Percentiles rank a stretch among this genome's conserved stretches.
phyloP scores from a whole-genome alignment of 2,888 invertebrate species.

The Sicus ferrugineus region DNA sequence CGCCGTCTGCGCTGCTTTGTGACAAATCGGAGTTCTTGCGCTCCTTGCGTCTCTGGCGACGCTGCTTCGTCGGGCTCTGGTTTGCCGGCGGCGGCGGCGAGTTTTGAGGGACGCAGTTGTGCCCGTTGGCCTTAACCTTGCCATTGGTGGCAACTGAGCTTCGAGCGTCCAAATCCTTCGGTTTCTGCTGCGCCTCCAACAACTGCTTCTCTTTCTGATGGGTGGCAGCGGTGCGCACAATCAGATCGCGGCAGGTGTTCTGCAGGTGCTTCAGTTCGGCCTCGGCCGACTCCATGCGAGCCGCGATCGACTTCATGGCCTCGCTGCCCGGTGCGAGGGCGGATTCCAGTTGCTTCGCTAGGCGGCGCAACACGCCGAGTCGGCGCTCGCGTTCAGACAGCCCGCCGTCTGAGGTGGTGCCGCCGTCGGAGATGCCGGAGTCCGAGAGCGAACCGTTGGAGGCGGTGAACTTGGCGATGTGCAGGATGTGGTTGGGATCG shows the following conservation, averaged over 20 bases:
- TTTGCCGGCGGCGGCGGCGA: not conserved
- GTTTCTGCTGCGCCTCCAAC: constrained; percentile 39
- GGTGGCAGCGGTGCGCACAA: constrained; percentile 64
- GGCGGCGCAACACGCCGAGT: constrained; percentile 71
- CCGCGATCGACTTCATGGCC: constrained; percentile 71
- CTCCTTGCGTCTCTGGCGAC: constrained; percentile 46
- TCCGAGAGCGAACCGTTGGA: constrained; percentile 73
- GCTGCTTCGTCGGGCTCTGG: constrained; percentile 7
- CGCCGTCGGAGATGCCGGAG: constrained; percentile 79
- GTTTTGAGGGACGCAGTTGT: not conserved
- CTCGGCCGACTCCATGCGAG: constrained; percentile 74
- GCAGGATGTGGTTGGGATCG: constrained; percentile 60
- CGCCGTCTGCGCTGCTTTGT: not conserved
- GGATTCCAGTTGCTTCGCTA: constrained; percentile 73
- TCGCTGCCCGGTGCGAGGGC: constrained; percentile 74
- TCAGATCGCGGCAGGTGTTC: constrained; percentile 71
- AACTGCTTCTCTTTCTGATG: constrained; percentile 57
- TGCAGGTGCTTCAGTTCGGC: constrained; percentile 73
- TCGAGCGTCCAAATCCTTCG: constrained; percentile 35
- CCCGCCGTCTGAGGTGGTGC: constrained; percentile 77
- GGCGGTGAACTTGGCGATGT: constrained; percentile 62
- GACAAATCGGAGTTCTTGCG: constrained; percentile 34
- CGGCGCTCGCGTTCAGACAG: constrained; percentile 72
- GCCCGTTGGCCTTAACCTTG: constrained; percentile 34
- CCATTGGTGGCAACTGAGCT: constrained; percentile 34